Evolutionary conservation across 2,113 vertebrate genomes (phyloP).

Genomic region (Cichladusa arquata): DNA sequence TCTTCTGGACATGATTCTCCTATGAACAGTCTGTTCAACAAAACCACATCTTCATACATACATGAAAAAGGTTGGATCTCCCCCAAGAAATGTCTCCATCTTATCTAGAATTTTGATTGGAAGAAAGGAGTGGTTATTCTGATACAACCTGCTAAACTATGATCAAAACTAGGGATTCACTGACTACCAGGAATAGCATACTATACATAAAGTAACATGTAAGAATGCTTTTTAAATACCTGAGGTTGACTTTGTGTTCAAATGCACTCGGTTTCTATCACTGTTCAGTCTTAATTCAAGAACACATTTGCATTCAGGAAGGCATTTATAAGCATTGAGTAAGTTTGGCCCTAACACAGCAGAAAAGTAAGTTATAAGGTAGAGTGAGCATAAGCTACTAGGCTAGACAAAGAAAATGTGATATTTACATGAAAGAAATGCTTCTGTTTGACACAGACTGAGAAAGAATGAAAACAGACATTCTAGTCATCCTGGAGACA

Average conservation of each 20-base stretch:
- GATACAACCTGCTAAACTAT: not conserved
- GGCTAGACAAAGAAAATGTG: not conserved
- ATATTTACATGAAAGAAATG: not conserved
- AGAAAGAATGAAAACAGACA: not conserved
- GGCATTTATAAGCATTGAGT: not conserved
- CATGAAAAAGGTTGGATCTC: not conserved
- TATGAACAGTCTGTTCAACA: not conserved
- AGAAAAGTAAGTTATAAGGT: not conserved
- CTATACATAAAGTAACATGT: not conserved
- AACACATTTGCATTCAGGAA: not conserved
- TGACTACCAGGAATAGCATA: not conserved
- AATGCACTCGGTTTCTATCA: not conserved
- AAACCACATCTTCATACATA: not conserved
- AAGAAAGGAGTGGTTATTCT: not conserved
- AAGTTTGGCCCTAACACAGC: not conserved
- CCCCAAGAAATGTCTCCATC: not conserved
- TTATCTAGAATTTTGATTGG: not conserved
- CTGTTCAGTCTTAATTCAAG: not conserved
- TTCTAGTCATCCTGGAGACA: not conserved
- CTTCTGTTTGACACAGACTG: not conserved
- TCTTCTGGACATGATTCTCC: not conserved
- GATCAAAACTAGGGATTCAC: not conserved
- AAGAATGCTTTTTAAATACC: not conserved
- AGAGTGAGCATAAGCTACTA: not conserved
- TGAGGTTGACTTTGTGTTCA: not conserved